These are phyloP conservation scores for Machaerirhynchus nigripectus DNA, from an alignment of 2,113 vertebrate genomes.

Conservation along the genomic window DNA sequence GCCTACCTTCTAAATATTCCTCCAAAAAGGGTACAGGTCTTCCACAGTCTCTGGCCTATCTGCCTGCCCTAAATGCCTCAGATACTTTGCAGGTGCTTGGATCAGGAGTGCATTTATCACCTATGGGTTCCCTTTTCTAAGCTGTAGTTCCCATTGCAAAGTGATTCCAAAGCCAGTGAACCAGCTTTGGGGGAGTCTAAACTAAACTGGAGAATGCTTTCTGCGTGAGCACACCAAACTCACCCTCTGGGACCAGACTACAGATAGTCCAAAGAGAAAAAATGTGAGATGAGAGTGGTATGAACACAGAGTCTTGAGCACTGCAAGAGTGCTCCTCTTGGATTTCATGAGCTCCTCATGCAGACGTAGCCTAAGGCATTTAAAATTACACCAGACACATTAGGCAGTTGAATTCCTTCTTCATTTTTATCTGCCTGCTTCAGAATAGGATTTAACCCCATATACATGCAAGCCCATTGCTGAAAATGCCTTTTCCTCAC, in stretches of 20 bases:
- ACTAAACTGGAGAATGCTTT: neutral
- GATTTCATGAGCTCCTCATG: neutral
- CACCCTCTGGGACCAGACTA: neutral
- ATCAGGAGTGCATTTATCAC: neutral
- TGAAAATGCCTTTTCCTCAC: neutral
- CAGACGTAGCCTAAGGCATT: neutral
- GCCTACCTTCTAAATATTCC: neutral
- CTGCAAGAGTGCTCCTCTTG: neutral
- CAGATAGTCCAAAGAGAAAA: neutral
- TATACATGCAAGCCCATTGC: neutral
- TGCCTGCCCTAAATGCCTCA: neutral
- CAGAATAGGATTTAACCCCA: neutral
- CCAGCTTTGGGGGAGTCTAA: fast-evolving
- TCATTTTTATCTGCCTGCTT: neutral
- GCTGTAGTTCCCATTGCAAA: neutral
- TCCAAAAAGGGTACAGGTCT: neutral
- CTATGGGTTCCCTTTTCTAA: neutral
- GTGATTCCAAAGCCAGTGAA: neutral
- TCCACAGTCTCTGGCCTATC: neutral
- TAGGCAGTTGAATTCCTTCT: neutral
- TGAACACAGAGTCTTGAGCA: neutral
- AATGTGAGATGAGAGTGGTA: fast-evolving
- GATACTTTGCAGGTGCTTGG: neutral
- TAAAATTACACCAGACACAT: neutral
- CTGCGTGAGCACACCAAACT: fast-evolving